These are phyloP conservation scores for Climacteris rufus DNA, from an alignment of 2,113 vertebrate genomes.

Conservation along the genomic window DNA sequence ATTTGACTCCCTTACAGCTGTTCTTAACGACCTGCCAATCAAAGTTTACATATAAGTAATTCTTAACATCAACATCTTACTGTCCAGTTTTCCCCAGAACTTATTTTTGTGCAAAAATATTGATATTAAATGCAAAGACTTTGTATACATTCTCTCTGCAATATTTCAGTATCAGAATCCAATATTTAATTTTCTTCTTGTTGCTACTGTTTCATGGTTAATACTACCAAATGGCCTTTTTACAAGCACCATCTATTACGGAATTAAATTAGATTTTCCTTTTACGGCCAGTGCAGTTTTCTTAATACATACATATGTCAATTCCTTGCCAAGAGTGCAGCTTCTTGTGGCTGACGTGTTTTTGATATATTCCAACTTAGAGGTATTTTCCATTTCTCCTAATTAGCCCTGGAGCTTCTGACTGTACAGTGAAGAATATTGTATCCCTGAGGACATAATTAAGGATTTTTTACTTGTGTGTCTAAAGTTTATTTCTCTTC, in stretches of 20 bases:
- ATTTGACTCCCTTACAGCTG: neutral
- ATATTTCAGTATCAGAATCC: neutral
- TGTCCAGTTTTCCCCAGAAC: neutral
- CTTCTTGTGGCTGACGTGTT: neutral
- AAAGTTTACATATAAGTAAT: neutral
- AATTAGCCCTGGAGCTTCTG: neutral
- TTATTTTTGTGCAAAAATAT: neutral
- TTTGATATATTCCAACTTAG: neutral
- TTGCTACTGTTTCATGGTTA: neutral
- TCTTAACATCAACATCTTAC: neutral
- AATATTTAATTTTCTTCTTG: neutral
- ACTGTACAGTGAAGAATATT: neutral
- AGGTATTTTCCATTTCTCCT: neutral
- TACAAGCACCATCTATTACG: neutral
- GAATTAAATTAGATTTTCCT: neutral
- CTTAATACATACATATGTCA: neutral
- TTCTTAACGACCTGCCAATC: neutral
- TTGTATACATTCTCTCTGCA: neutral
- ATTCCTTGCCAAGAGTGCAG: neutral
- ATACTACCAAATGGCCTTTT: neutral
- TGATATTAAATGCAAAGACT: neutral
- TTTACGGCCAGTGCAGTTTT: neutral
- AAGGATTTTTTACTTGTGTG: neutral
- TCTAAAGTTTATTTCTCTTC: neutral
- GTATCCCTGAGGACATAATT: neutral